Evolutionary conservation across 1,140 invertebrate genomes (phyloP), one percentile per base, ranked within the genome.

Genomic region (Calycopis cecrops): DNA sequence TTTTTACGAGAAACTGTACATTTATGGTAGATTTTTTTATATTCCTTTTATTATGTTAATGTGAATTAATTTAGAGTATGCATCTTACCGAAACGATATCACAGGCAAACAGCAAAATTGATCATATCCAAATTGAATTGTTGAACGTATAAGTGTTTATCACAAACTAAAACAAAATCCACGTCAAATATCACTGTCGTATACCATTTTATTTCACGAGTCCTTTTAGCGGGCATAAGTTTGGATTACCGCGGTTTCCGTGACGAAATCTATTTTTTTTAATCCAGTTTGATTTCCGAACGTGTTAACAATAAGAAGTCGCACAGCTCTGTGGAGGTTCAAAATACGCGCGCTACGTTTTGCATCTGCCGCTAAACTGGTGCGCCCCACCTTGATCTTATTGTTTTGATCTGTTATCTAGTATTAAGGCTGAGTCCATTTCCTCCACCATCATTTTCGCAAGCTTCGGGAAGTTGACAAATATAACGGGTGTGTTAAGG

Each of bases 141-240:
- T 47, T 53, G 34, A 49, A 44, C 48, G 53, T 35, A 37, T n/a
- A 47, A 17, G 34, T 51, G 50, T 40, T 28, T 37, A 48, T 28
- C 35, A n/a, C 40, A 44, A 17, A 44, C 7, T 16, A 18, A 44
- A 44, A 42, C 4, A 14, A 64, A 67, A 69, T 65, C 62, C 48
- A 53, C 60, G 59, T 76, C 69, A 80, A 76, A 73, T 71, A 74
- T 61, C 78, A 81, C 80, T 69, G 60, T 65, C 38, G 40, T 52
- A 42, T 65, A 80, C 63, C 79, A 79, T 80, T 71, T 72, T 79
- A 76, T 71, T 65, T 55, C 73, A 79, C 79, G 60, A 60, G 55
- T 67, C 55, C 66, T 71, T 76, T 80, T 80, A 72, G 54, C 63
- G 52, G 51, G 42, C 65, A 60, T 53, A 47, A 28, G 18, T 40